Evolutionary conservation across 1,140 invertebrate genomes (phyloP).

Genomic region (Dendrolimus punctatus): DNA sequence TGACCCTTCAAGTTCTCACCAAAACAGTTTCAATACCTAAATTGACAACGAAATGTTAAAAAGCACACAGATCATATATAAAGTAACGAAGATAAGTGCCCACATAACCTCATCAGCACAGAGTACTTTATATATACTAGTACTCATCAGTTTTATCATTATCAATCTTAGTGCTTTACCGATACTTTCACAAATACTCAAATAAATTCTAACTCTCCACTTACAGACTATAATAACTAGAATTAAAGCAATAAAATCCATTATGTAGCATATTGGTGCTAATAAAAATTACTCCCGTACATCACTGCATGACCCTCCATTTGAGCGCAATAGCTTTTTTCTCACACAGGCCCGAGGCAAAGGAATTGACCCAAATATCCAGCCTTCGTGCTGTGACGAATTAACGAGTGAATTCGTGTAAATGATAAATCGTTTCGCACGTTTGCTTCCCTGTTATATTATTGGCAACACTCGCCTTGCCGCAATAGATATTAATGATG

Average conservation of each 20-base stretch:
- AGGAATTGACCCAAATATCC: constrained; percentile 32
- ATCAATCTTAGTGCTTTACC: too few relatives aligned
- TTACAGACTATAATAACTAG: constrained; percentile 4
- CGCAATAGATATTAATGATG: too few relatives aligned
- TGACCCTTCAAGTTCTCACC: too few relatives aligned
- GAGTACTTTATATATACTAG: too few relatives aligned
- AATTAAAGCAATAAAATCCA: constrained; percentile 3
- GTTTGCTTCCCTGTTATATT: constrained; percentile 28
- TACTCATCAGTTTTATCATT: too few relatives aligned
- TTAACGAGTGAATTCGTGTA: constrained; percentile 48
- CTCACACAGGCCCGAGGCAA: constrained; percentile 25
- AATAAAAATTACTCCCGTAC: constrained; percentile 20
- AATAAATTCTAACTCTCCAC: background rate
- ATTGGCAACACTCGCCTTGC: too few relatives aligned
- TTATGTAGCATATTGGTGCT: constrained; percentile 11
- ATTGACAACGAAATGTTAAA: too few relatives aligned
- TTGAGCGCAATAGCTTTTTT: constrained; percentile 26
- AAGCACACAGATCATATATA: too few relatives aligned
- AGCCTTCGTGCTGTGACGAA: constrained; percentile 42
- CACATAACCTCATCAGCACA: too few relatives aligned
- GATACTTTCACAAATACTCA: too few relatives aligned
- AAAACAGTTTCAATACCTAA: too few relatives aligned
- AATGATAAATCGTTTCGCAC: constrained; percentile 44
- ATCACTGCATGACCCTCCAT: constrained; percentile 22
- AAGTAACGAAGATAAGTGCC: too few relatives aligned